Evolutionary conservation across 2,888 invertebrate genomes (phyloP), one percentile per base, ranked within the genome.

Genomic region (Drosophila buzzatii): DNA sequence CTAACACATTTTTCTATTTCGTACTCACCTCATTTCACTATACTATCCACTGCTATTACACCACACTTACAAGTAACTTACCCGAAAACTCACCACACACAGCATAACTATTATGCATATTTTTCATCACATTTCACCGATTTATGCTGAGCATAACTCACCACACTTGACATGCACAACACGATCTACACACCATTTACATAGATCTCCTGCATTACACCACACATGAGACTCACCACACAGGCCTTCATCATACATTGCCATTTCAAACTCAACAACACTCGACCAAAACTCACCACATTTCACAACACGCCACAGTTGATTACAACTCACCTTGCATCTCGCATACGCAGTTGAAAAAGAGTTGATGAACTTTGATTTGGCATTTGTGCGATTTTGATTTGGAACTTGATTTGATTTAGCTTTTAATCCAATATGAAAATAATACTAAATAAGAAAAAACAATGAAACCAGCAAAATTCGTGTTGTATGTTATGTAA

Each of bases 401-500:
- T 20, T 42, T 51, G 18, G 27, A 37, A 16, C 23, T 51, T 70
- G n/a, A 27, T 70, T 79, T 55, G 58, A 55, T 73, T 82, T 76
- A 75, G 84, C 76, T 86, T 81, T 0, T 58, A 58, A 63, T 60
- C 76, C 70, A 55, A 14, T 41, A n/a, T 12, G 20, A 27, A 37
- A 64, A 7, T 7, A 10, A 27, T 9, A 5, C 8, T n/a, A 31
- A 31, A 42, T 16, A 18, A 47, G 18, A 51, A 33, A 12, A 16
- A 14, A 2, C 33, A 14, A 53, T 53, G 16, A 58, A 58, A 60
- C 59, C 73, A 68, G 73, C 75, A 49, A 64, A 84, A 67, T 83
- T 76, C 70, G 79, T 91, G 91, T 92, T 90, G 91, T 91, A 80
- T 85, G 53, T 53, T 51, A 53, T 53, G 85, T 86, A 86, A 84